These are phyloP conservation scores for Catharus ustulatus DNA, from an alignment of 2,797 vertebrate genomes.

Conservation along the genomic window DNA sequence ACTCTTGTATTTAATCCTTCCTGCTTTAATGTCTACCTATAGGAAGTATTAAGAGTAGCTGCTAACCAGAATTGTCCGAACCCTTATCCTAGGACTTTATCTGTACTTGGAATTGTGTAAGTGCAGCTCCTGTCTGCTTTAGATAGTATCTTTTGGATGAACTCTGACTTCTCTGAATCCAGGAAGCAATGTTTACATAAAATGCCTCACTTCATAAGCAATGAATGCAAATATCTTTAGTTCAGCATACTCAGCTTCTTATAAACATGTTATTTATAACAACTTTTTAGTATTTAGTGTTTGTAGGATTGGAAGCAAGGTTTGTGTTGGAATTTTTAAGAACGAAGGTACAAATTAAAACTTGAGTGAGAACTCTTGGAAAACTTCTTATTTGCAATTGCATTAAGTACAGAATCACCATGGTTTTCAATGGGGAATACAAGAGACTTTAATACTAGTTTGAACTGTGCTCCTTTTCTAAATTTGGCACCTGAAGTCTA, in stretches of 20 bases:
- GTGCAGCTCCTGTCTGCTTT: background rate
- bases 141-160: background rate
- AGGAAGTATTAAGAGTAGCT: background rate
- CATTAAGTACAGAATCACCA: background rate
- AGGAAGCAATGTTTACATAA: background rate
- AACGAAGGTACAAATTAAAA: background rate
- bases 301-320: background rate
- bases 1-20: background rate
- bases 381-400: background rate
- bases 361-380: background rate
- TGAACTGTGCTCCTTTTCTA: background rate
- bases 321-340: background rate
- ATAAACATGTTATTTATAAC: background rate
- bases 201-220: background rate
- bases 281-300: background rate
- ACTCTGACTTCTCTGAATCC: background rate
- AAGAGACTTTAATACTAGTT: background rate
- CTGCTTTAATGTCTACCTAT: background rate
- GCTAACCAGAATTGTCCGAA: background rate
- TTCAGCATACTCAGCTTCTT: background rate
- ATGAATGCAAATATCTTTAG: background rate
- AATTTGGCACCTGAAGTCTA: background rate
- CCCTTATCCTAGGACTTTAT: background rate
- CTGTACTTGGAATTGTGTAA: background rate
- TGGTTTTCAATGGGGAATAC: background rate